Conservation (phyloP, 2,888 invertebrate genomes). For the Falcaria lacertinaria region DNA sequence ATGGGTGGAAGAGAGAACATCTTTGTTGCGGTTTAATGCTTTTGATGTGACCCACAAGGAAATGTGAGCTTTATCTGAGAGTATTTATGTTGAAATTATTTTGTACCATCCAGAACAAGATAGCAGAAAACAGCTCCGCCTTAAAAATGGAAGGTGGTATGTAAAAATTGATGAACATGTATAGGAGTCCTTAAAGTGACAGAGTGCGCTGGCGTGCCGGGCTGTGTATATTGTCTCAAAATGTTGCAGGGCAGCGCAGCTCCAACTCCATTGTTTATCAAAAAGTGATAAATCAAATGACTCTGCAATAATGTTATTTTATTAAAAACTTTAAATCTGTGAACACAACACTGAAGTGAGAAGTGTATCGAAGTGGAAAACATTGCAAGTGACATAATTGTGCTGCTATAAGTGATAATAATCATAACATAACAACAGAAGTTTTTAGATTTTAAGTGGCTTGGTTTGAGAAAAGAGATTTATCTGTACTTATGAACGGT, state of each 20-base stretch:
- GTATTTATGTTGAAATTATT: conserved; percentile 18
- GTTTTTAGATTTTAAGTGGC: conserved; percentile 3
- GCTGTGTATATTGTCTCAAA: conserved; percentile 78
- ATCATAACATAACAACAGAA: conserved; percentile 13
- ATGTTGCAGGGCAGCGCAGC: conserved; percentile 67
- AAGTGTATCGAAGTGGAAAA: conserved; percentile 10
- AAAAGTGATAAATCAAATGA: conserved; percentile 78
- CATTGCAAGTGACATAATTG: conserved; percentile 14
- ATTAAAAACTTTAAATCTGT: conserved; percentile 29
- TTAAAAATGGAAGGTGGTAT: conserved; percentile 81
- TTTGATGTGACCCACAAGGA: conserved; percentile 9
- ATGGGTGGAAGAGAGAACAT: conserved; percentile 58
- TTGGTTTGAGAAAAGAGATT: background rate
- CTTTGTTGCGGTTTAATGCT: conserved; percentile 52
- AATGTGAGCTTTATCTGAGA: conserved; percentile 20
- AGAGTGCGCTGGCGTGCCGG: conserved; percentile 77
- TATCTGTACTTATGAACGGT: background rate
- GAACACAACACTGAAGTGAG: conserved; percentile 6
- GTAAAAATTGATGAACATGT: conserved; percentile 80
- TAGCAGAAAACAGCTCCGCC: conserved; percentile 75
- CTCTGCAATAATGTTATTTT: conserved; percentile 57
- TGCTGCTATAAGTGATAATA: conserved; percentile 21
- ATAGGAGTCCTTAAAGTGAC: conserved; percentile 79
- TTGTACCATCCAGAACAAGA: conserved; percentile 29
- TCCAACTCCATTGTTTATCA: conserved; percentile 68